Evolutionary conservation across 1,140 invertebrate species (phyloP).

Genomic region (Ridgeia piscesae): DNA sequence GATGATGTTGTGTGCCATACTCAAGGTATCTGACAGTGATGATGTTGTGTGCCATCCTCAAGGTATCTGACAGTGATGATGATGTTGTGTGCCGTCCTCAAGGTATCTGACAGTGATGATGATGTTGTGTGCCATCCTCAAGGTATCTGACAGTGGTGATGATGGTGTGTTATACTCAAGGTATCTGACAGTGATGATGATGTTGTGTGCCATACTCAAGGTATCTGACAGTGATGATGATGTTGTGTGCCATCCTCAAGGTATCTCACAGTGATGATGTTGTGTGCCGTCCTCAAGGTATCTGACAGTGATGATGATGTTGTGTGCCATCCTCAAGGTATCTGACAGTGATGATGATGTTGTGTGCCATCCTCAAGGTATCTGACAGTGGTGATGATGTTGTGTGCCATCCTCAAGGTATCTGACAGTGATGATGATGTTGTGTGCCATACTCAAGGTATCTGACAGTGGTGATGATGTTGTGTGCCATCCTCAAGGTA

Average conservation of each 20-base stretch:
- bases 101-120: constrained; percentile 34
- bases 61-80: constrained; percentile 34
- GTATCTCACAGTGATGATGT: constrained; percentile 31
- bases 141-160: constrained; percentile 33
- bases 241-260: constrained; percentile 44
- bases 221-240: constrained; percentile 31
- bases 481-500: constrained; percentile 49
- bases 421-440: not conserved
- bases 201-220: constrained; percentile 44
- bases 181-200: constrained; percentile 31
- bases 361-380: constrained; percentile 49
- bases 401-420: constrained; percentile 49
- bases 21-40: constrained; percentile 39
- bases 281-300: constrained; percentile 49
- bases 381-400: not conserved
- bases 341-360: not conserved
- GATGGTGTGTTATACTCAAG: constrained; percentile 45
- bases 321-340: constrained; percentile 49
- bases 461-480: not conserved
- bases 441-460: constrained; percentile 49
- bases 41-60: constrained; percentile 43
- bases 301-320: not conserved
- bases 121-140: constrained; percentile 43
- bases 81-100: constrained; percentile 43
- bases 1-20: constrained; percentile 39